Evolutionary conservation across 1,140 invertebrate genomes (phyloP).

Genomic region (Papilio glaucus): DNA sequence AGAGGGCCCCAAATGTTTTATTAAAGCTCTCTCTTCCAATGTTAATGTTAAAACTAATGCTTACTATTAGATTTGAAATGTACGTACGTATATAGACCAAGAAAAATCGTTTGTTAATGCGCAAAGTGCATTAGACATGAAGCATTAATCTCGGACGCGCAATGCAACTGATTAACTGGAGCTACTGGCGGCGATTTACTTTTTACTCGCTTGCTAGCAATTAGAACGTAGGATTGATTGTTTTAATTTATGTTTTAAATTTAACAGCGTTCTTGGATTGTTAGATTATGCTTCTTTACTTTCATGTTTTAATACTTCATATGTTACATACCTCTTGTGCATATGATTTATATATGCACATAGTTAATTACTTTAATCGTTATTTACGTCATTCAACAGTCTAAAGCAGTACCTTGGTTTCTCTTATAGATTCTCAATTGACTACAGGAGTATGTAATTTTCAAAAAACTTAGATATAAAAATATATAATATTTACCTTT

Average conservation of each 20-base stretch:
- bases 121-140: constrained; percentile 31
- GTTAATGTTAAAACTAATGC: constrained; percentile 33
- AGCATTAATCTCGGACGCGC: constrained; percentile 30
- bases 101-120: constrained; percentile 33
- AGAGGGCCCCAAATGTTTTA: constrained; percentile 74
- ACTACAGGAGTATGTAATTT: too few species aligned
- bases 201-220: constrained; percentile 16
- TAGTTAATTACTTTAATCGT: too few species aligned
- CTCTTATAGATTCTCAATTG: too few species aligned
- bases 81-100: constrained; percentile 6
- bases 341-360: too few species aligned
- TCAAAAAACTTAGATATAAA: too few species aligned
- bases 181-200: constrained; percentile 2
- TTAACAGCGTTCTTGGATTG: background rate
- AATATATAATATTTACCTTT: too few species aligned
- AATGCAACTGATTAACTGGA: constrained; percentile 28
- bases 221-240: background rate
- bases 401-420: too few species aligned
- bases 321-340: too few species aligned
- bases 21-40: constrained; percentile 55
- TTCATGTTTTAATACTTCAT: too few species aligned
- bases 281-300: background rate
- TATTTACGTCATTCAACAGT: too few species aligned
- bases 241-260: background rate
- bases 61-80: background rate